Conservation (phyloP, 2,888 invertebrate species). For the Parnassius smintheus region DNA sequence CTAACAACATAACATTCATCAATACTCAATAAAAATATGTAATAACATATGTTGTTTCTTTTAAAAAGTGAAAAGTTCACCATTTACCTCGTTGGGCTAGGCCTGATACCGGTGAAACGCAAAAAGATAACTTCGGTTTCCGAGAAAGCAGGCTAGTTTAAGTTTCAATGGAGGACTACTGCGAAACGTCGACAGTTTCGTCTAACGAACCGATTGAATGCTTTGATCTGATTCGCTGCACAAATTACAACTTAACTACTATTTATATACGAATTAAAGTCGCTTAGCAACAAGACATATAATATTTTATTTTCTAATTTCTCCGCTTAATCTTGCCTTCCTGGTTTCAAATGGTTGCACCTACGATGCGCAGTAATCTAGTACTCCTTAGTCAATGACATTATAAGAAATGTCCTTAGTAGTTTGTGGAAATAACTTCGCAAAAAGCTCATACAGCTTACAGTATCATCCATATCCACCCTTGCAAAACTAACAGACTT, state of each 20-base stretch:
- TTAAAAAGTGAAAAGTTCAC: constrained; percentile 25
- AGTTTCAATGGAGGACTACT: constrained; percentile 76
- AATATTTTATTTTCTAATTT: constrained; percentile 30
- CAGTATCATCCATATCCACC: too few relatives aligned
- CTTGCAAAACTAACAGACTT: constrained; percentile 3
- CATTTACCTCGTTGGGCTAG: constrained; percentile 57
- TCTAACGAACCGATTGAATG: constrained; percentile 75
- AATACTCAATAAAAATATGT: too few relatives aligned
- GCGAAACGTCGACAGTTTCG: constrained; percentile 65
- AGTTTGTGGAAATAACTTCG: too few relatives aligned
- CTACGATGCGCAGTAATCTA: constrained; percentile 1
- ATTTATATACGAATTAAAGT: constrained; percentile 12
- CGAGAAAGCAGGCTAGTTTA: constrained; percentile 69
- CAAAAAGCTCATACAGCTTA: too few relatives aligned
- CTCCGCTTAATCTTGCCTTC: constrained; percentile 21
- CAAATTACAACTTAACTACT: constrained; percentile 36
- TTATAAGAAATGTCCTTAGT: too few relatives aligned
- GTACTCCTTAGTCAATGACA: too few relatives aligned
- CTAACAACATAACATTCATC: too few relatives aligned
- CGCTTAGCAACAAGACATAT: not conserved
- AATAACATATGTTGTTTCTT: too few relatives aligned
- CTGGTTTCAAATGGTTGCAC: constrained; percentile 17
- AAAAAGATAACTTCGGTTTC: constrained; percentile 55
- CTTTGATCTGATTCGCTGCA: constrained; percentile 55
- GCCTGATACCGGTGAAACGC: constrained; percentile 43